Conservation (phyloP, 2,113 vertebrate genomes). For the human (Homo sapiens) region DNA sequence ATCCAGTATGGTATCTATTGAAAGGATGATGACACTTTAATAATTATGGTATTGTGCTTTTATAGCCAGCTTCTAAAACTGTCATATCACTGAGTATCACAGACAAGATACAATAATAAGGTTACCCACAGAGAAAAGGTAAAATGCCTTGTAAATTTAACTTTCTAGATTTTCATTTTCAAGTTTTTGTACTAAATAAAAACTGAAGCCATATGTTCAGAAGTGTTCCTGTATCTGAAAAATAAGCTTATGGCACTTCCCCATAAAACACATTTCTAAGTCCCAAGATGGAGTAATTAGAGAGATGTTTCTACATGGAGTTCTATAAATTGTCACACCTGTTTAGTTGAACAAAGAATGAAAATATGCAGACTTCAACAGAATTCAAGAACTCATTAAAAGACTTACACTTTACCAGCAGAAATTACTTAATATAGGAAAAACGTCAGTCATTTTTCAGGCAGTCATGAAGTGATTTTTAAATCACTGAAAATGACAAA, state of each 20-base stretch:
- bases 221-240: constrained; percentile 39
- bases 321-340: constrained; percentile 69
- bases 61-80: neutral
- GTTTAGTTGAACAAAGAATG: constrained; percentile 54
- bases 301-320: neutral
- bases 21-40: neutral
- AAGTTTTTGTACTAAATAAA: constrained; percentile 46
- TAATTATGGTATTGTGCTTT: neutral
- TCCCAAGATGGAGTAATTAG: constrained; percentile 62
- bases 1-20: neutral
- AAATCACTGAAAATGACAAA: constrained; percentile 12
- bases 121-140: neutral
- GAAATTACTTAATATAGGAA: constrained; percentile 55
- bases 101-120: neutral
- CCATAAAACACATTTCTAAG: constrained; percentile 51
- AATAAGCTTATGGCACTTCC: constrained; percentile 41
- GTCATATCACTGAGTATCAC: neutral
- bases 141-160: neutral
- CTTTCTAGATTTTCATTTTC: constrained; percentile 32
- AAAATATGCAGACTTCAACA: constrained; percentile 57
- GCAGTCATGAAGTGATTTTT: constrained; percentile 49
- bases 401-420: neutral
- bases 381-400: constrained; percentile 64
- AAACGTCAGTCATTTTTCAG: constrained; percentile 55
- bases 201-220: constrained; percentile 46